A percentile compares a stretch with the other conserved stretches of the same genome.
Evolutionary conservation across 2,113 vertebrate genomes (phyloP).

Genomic region (Eulacestoma nigropectus): DNA sequence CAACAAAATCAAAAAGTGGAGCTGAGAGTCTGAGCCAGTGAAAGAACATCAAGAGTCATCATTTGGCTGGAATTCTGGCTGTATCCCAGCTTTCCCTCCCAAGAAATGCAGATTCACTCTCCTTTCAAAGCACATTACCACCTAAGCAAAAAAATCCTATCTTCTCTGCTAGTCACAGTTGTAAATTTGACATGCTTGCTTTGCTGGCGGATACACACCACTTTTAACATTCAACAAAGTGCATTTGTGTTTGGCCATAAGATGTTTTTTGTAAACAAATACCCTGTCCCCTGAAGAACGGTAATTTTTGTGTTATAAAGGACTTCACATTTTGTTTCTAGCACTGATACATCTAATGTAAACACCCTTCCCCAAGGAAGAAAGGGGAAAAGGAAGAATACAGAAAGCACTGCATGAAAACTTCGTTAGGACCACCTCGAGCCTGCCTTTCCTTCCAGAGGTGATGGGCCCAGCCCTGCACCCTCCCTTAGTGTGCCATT

Average conservation of each 20-base stretch:
- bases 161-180: background rate
- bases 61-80: background rate
- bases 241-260: background rate
- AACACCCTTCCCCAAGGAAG: background rate
- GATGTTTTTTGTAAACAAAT: background rate
- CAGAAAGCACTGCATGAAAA: background rate
- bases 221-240: background rate
- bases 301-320: background rate
- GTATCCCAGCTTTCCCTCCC: background rate
- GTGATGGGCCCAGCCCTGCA: background rate
- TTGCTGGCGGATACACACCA: background rate
- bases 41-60: background rate
- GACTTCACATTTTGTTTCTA: background rate
- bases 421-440: background rate
- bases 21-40: background rate
- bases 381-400: background rate
- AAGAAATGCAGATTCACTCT: constrained; percentile 21
- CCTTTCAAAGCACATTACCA: constrained; percentile 1
- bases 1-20: background rate
- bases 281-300: background rate
- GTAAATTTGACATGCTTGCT: background rate
- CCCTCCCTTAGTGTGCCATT: background rate
- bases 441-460: background rate
- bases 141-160: constrained; percentile 1
- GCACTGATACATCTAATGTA: background rate